Evolutionary conservation across 2,113 vertebrate species (phyloP), one percentile per base, ranked within the genome.

Genomic region (Etheostoma spectabile): DNA sequence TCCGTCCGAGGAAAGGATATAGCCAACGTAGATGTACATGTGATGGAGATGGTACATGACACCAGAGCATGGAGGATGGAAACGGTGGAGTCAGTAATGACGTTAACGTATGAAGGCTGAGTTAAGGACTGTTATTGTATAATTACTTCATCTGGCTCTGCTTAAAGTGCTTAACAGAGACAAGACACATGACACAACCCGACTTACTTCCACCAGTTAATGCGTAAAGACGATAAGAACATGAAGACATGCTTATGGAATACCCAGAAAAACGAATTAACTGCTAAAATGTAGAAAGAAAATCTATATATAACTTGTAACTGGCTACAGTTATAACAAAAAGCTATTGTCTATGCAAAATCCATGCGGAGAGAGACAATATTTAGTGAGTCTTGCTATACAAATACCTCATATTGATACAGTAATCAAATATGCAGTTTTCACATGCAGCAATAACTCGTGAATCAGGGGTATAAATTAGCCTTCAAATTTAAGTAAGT

Each of bases 21-120:
- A 38, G 69, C 18, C 42, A 52, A 64, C 46, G 19, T 33, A 49
- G 45, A 79, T 52, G 56, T 45, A 38, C 8, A 76, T 45, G 66
- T n/a, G 52, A 57, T 65, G 80, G 77, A 57, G 52, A 71, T 13
- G 51, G 38, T 49, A 27, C 27, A n/a, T 7, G 51, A 60, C 67
- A 42, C 3, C 57, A 52, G 76, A 77, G 59, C 49, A 21, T 6
- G 38, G 57, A 4, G 57, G 62, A 80, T 77, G 78, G 59, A 35
- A 59, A 49, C 45, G 68, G 76, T 59, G 81, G 79, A 80, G 87
- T 78, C 68, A 45, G 65, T 82, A 84, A 79, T n/a, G 48, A 70
- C 5, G 78, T 87, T 72, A 87, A 22, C n/a, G 12, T n/a, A 60
- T 59, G 60, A 46, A 46, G 66, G 21, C 79, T 10, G 63, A 63